phyloP scores from a whole-genome alignment of 2,797 vertebrate species.

The Molossus alvarezi region DNA sequence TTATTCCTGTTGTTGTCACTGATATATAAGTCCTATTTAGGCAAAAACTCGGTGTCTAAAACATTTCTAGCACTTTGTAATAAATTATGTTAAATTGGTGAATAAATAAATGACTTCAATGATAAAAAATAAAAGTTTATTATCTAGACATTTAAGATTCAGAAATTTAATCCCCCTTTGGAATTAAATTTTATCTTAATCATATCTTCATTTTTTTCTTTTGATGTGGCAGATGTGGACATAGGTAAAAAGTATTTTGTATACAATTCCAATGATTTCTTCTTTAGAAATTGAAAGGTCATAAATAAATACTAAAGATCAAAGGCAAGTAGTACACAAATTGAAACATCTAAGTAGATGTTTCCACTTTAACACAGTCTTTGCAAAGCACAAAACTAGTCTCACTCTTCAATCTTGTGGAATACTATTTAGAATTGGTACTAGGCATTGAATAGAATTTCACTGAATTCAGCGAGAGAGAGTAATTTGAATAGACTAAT shows the following conservation, averaged over 20 bases:
- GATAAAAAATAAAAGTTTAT: background rate
- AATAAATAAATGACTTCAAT: background rate
- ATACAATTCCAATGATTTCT: slow-evolving; percentile 25
- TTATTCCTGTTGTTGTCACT: background rate
- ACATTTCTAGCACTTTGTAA: background rate
- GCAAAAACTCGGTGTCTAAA: background rate
- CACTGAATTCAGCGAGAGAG: slow-evolving; percentile 39
- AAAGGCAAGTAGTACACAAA: slow-evolving; percentile 80
- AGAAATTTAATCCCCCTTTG: background rate
- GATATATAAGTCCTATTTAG: background rate
- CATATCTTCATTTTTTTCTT: background rate
- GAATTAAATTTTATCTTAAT: slow-evolving; percentile 41
- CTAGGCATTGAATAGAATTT: slow-evolving; percentile 54
- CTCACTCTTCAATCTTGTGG: background rate
- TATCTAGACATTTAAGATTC: slow-evolving; percentile 8
- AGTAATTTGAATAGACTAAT: slow-evolving; percentile 31
- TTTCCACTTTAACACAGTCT: slow-evolving; percentile 32
- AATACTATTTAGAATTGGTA: slow-evolving; percentile 8
- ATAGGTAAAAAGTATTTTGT: slow-evolving; percentile 15
- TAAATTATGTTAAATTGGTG: slow-evolving; percentile 7
- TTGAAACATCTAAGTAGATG: slow-evolving; percentile 8
- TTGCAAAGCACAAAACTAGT: slow-evolving; percentile 41
- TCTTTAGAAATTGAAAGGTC: background rate
- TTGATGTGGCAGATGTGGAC: background rate
- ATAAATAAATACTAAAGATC: slow-evolving; percentile 1